A percentile compares a stretch with the other conserved stretches of the same genome.
Conservation (phyloP, 2,113 vertebrate genomes). For the Sinocyclocheilus anophthalmus region DNA sequence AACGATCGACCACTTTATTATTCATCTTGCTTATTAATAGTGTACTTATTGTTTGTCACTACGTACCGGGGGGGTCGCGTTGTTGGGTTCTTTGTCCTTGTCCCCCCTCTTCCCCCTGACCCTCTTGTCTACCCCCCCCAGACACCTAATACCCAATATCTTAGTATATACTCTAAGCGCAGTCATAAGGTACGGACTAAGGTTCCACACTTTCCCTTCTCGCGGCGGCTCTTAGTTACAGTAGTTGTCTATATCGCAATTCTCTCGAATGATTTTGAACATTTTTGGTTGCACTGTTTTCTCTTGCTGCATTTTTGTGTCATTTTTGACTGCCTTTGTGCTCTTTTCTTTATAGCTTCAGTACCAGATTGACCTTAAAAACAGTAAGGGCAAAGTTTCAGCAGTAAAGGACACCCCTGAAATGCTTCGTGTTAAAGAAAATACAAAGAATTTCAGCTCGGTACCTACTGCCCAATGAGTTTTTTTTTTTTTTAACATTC, state of each 20-base stretch:
- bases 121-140: too few relatives aligned
- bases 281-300: constrained; percentile 35
- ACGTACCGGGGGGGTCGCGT: too few relatives aligned
- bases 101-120: too few relatives aligned
- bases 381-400: constrained; percentile 92
- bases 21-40: too few relatives aligned
- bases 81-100: too few relatives aligned
- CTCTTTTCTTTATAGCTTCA: constrained; percentile 85
- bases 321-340: constrained; percentile 70
- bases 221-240: too few relatives aligned
- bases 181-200: too few relatives aligned
- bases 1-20: too few relatives aligned
- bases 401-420: constrained; percentile 94
- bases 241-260: background rate
- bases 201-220: too few relatives aligned
- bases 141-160: too few relatives aligned
- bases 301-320: constrained; percentile 40
- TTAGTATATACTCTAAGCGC: too few relatives aligned
- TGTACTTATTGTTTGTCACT: too few relatives aligned
- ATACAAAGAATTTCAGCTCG: constrained; percentile 99
- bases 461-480: constrained; percentile 76
- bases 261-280: background rate
- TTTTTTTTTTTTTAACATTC: constrained; percentile 45
- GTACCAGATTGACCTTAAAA: constrained; percentile 94
- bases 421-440: constrained; percentile 98